Percentiles rank a stretch among this genome's conserved stretches.
Evolutionary conservation across 2,797 vertebrate species (phyloP).

Genomic region (Centroberyx gerrardi): DNA sequence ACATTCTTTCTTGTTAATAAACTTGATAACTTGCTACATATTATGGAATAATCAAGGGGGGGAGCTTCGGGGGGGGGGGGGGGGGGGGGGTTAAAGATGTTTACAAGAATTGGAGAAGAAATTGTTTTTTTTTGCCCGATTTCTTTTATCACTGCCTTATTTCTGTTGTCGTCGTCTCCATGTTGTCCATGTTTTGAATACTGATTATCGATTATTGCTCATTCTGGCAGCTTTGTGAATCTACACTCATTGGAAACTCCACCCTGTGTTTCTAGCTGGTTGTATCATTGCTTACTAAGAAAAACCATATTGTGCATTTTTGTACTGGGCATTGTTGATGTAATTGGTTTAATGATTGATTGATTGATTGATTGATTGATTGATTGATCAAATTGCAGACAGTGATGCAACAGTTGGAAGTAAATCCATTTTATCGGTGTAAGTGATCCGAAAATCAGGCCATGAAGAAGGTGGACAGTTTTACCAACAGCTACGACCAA

Average conservation of each 20-base stretch:
- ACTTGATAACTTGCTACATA: conserved; percentile 27
- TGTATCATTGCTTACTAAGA: conserved; percentile 37
- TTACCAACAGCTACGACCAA: background rate
- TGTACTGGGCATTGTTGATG: conserved; percentile 43
- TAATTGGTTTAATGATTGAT: background rate
- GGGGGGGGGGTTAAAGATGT: conserved; percentile 53
- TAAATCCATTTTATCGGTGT: background rate
- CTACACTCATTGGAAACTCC: conserved; percentile 14
- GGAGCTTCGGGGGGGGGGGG: conserved; percentile 25
- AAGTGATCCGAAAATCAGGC: too few relatives aligned
- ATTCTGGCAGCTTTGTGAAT: conserved; percentile 69
- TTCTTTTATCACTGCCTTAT: conserved; percentile 66
- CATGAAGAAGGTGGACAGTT: too few relatives aligned
- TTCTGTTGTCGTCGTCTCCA: conserved; percentile 46
- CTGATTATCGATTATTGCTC: conserved; percentile 49
- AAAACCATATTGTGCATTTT: conserved; percentile 50
- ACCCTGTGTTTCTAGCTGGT: conserved; percentile 30
- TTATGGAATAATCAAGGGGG: conserved; percentile 41
- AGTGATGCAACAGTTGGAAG: conserved; percentile 11
- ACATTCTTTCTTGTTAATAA: conserved; percentile 26
- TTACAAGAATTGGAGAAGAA: conserved; percentile 44
- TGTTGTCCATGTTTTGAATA: conserved; percentile 42
- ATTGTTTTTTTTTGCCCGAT: conserved; percentile 1
- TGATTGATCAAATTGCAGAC: background rate
- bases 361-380: background rate